These are phyloP conservation scores for Campopleginae sp. DNA, from an alignment of 2,888 invertebrate species.

Conservation along the genomic window DNA sequence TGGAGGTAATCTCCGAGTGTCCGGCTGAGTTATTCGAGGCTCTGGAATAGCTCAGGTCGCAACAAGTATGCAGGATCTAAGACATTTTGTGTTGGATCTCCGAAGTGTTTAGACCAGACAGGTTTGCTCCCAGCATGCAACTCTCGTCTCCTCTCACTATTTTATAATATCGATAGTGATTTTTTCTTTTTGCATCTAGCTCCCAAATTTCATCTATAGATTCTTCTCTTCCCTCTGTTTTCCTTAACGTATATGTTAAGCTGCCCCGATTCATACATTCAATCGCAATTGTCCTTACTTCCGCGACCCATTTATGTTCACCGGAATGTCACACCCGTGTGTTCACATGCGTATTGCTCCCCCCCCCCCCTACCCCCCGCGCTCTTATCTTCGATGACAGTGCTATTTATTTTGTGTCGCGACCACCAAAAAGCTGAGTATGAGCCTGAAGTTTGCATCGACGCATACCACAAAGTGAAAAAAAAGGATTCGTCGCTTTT, in stretches of 20 bases:
- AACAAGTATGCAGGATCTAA: constrained; percentile 16
- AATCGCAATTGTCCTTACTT: not conserved
- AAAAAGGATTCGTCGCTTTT: too few relatives aligned
- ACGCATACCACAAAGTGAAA: too few relatives aligned
- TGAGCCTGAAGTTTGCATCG: too few relatives aligned
- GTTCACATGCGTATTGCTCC: not conserved
- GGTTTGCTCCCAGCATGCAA: constrained; percentile 23
- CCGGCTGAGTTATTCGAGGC: not conserved
- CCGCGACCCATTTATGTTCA: not conserved
- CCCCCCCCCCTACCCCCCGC: too few relatives aligned
- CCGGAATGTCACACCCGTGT: not conserved
- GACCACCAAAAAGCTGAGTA: too few relatives aligned
- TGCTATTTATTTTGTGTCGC: too few relatives aligned
- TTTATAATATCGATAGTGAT: too few relatives aligned
- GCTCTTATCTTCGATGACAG: too few relatives aligned
- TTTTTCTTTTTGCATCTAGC: not conserved
- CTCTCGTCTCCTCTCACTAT: too few relatives aligned
- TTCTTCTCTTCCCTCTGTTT: not conserved
- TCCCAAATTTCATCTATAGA: not conserved
- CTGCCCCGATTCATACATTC: not conserved
- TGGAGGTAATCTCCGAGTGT: not conserved
- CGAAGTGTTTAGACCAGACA: constrained; percentile 48
- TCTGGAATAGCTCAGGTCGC: constrained; percentile 10
- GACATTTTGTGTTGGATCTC: constrained; percentile 55
- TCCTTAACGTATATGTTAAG: not conserved